Percentiles rank a stretch among this genome's conserved stretches.
Evolutionary conservation across 2,888 invertebrate species (phyloP).

Genomic region (Oligia latruncula): DNA sequence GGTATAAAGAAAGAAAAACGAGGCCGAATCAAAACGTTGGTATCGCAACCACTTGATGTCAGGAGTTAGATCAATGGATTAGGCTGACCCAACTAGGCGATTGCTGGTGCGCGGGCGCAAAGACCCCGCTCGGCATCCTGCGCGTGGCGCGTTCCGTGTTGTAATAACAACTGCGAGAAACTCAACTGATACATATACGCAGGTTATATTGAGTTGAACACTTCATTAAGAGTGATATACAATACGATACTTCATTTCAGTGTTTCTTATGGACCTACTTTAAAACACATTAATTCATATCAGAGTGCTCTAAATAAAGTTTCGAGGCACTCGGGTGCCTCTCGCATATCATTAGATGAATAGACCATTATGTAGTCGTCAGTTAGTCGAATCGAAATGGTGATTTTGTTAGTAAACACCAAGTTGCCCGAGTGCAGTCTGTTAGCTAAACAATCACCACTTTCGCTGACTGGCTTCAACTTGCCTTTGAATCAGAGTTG

Average conservation of each 20-base stretch:
- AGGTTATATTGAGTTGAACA: slow-evolving; percentile 13
- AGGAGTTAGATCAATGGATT: slow-evolving; percentile 4
- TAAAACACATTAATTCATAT: slow-evolving; percentile 53
- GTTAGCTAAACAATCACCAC: slow-evolving; percentile 7
- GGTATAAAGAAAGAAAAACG: not conserved
- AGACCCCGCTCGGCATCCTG: not conserved
- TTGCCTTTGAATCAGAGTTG: not conserved
- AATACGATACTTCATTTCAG: not conserved
- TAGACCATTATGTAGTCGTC: too few relatives aligned
- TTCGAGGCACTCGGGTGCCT: slow-evolving; percentile 8
- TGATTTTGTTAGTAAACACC: not conserved
- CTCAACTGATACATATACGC: not conserved
- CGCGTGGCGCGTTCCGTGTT: not conserved
- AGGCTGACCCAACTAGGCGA: not conserved
- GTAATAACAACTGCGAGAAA: not conserved
- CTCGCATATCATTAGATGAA: not conserved
- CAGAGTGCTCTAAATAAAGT: slow-evolving; percentile 26
- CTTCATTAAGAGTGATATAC: slow-evolving; percentile 1
- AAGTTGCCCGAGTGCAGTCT: not conserved
- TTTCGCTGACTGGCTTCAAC: not conserved
- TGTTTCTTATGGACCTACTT: slow-evolving; percentile 23
- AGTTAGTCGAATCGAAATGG: not conserved
- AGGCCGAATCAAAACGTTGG: not conserved
- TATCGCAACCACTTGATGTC: too few relatives aligned
- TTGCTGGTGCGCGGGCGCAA: not conserved